Evolutionary conservation across 2,888 invertebrate species (phyloP), one percentile per base, ranked within the genome.

Genomic region (Dichetophora obliterata): DNA sequence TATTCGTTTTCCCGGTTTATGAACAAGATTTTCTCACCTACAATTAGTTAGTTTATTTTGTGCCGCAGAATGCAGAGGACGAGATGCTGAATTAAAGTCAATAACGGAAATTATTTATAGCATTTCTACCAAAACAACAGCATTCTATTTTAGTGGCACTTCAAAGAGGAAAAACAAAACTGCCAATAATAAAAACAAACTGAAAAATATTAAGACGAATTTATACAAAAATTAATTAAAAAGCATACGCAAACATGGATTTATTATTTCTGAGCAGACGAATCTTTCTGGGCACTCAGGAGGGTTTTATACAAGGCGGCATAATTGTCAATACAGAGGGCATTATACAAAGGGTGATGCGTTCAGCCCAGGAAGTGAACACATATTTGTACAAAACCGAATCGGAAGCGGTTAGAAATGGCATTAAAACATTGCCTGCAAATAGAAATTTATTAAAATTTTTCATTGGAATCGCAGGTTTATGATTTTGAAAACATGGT

Each of bases 301-400:
- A 89, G 75, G 89, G 88, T 63, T 90, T 92, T 69, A 84, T 90
- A 19, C 90, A 91, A 78, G 93, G 93, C 59, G 92, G 92, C 34
- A 91, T 93, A 79, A 86, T 94, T 50, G 91, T 93, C 27, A 85
- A 87, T 70, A 85, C 85, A 2, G 88, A 91, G 84, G 94, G 93
- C 19, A 90, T 90, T 81, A 93, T 94, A 81, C 86, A 90, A 77
- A 81, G 43, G 81, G 82, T 94, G 50, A 83, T 93, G 4, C 89
- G 87, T 50, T 89, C 90, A 59, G 83, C 89, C 11, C 90, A 91
- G 82, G 90, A 90, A 74, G 88, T 91, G 22, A 88, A 90, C 85
- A 85, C 91, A 27, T 86, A 91, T 80, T 85, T 90, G 50, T 90
- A 91, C 79, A 88, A 85, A 81, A 89, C 88, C 77, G 90, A 90